A percentile compares a stretch with the other conserved stretches of the same genome.
Conservation (phyloP, 2,888 invertebrate genomes). For the Leucoptera coffeella region DNA sequence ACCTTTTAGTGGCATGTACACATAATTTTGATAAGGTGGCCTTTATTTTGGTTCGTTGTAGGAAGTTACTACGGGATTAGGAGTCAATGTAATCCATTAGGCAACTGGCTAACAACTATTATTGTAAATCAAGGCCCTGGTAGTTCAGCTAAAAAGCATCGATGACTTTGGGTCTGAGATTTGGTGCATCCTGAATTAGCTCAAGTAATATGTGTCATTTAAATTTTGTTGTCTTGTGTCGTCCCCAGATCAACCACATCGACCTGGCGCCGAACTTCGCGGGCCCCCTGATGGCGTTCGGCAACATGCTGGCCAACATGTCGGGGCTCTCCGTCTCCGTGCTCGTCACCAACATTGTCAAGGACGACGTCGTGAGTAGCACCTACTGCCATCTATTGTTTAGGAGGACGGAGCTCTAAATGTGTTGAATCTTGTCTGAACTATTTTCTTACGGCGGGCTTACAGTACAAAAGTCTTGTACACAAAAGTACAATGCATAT, state of each 20-base stretch:
- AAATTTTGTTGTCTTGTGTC: no score
- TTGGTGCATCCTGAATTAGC: no score
- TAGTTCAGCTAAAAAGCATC: no score
- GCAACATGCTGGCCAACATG: conserved; percentile 65
- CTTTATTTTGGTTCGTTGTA: no score
- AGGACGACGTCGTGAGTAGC: conserved; percentile 33
- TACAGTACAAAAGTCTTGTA: background rate
- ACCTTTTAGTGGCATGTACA: no score
- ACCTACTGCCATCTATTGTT: background rate
- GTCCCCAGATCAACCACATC: conserved; percentile 65
- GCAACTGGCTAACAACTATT: no score
- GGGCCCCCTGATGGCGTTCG: conserved; percentile 73
- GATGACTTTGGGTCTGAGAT: no score
- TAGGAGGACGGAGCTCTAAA: background rate
- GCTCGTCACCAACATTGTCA: conserved; percentile 58
- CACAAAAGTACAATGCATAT: background rate
- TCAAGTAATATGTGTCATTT: no score
- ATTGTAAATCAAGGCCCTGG: no score
- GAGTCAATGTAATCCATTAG: no score
- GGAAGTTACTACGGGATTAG: no score
- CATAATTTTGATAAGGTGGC: no score
- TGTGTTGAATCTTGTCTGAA: background rate
- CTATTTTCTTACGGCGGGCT: background rate
- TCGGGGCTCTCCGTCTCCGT: conserved; percentile 67
- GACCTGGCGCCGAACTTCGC: conserved; percentile 76